phyloP scores from a whole-genome alignment of 2,888 invertebrate species.

The Epirrhoe tristata region DNA sequence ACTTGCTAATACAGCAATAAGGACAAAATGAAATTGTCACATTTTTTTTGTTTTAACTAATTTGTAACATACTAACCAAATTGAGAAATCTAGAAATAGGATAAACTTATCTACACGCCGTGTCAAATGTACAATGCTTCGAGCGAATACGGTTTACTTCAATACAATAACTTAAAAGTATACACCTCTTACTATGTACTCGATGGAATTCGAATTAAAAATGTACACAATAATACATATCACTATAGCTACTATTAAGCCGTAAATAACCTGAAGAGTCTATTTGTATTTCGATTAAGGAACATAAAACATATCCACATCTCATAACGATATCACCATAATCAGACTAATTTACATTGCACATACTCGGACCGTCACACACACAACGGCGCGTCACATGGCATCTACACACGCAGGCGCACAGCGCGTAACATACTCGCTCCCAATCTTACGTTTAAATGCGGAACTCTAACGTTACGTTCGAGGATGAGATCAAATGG shows the following conservation, averaged over 20 bases:
- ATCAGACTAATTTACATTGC: conserved; percentile 85
- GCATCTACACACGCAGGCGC: conserved; percentile 71
- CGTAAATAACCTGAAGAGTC: conserved; percentile 82
- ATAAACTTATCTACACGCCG: conserved; percentile 84
- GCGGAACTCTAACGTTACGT: conserved; percentile 84
- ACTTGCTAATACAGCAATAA: conserved; percentile 85
- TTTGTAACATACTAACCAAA: conserved; percentile 81
- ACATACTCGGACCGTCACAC: conserved; percentile 66
- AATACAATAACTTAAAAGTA: conserved; percentile 84
- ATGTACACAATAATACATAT: conserved; percentile 85
- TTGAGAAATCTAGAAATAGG: conserved; percentile 83
- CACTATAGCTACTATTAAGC: conserved; percentile 83
- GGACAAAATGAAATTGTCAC: conserved; percentile 84
- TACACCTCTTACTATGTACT: conserved; percentile 84
- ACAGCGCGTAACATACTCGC: conserved; percentile 76
- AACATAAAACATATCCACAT: conserved; percentile 85
- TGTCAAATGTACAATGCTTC: conserved; percentile 84
- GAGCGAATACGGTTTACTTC: conserved; percentile 82
- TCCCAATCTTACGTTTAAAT: conserved; percentile 83
- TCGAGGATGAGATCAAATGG: conserved; percentile 82
- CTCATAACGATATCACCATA: conserved; percentile 81
- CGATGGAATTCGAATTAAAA: conserved; percentile 85
- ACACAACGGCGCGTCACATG: conserved; percentile 55
- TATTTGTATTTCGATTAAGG: conserved; percentile 84
- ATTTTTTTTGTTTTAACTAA: conserved; percentile 71